These are phyloP conservation scores for Odontomyia ornata DNA, from an alignment of 2,888 invertebrate species.

Conservation along the genomic window DNA sequence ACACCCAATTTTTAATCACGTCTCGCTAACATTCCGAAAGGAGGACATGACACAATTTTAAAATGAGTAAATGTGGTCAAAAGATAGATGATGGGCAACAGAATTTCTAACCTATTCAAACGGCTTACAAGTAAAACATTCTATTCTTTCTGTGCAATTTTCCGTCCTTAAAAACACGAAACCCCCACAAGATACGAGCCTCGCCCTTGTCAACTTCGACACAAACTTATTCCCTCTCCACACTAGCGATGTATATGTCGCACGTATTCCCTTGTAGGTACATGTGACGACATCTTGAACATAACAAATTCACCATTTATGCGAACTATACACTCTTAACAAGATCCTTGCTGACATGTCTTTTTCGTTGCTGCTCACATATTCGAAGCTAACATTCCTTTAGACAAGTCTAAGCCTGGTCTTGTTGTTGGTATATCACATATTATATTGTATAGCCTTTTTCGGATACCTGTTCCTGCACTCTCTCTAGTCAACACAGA, in stretches of 20 bases:
- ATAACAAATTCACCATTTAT: conserved; percentile 34
- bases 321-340: background rate
- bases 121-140: no score
- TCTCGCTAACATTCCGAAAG: no score
- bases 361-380: background rate
- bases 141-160: no score
- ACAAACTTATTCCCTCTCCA: background rate
- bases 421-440: background rate
- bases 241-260: background rate
- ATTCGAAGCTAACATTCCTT: conserved; percentile 3
- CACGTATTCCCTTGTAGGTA: background rate
- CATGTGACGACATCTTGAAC: conserved; percentile 32
- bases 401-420: conserved; percentile 32
- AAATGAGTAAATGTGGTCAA: no score
- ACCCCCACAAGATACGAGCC: background rate
- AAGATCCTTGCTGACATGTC: background rate
- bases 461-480: background rate
- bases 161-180: no score
- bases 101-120: no score
- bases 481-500: background rate
- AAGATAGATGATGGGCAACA: no score
- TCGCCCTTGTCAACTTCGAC: conserved; percentile 17
- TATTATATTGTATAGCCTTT: background rate
- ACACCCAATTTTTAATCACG: no score
- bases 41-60: no score